Conservation (phyloP, 2,113 vertebrate genomes). For the Lagopus leucura region DNA sequence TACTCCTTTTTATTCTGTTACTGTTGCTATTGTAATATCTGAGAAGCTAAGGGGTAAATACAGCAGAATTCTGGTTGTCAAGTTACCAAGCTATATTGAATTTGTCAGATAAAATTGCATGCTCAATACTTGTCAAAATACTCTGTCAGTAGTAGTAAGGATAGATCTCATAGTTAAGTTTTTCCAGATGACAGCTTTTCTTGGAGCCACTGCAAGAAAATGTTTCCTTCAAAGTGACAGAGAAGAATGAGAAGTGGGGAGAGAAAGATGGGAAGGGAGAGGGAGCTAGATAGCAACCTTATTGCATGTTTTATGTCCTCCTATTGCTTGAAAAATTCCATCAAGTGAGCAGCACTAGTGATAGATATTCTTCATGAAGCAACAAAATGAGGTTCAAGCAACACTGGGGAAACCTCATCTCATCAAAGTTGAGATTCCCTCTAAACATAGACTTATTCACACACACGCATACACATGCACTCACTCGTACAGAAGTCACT, state of each 20-base stretch:
- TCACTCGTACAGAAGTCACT: background rate
- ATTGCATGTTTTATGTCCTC: background rate
- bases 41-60: background rate
- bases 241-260: background rate
- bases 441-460: background rate
- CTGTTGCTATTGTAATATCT: background rate
- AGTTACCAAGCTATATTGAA: background rate
- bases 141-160: background rate
- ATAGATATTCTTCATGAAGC: background rate
- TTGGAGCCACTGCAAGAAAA: background rate
- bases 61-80: background rate
- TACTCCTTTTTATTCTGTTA: background rate
- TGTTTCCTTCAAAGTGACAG: background rate
- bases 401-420: background rate
- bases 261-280: background rate
- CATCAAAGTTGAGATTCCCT: background rate
- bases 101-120: background rate
- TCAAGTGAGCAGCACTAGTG: background rate
- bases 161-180: background rate
- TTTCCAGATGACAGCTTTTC: background rate
- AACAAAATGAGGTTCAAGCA: background rate
- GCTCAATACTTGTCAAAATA: background rate
- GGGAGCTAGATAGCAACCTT: background rate
- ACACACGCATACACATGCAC: rapidly evolving
- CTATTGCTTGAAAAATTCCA: background rate